Conservation (phyloP, 1,140 invertebrate species). For the Rhynchophorus ferrugineus region DNA sequence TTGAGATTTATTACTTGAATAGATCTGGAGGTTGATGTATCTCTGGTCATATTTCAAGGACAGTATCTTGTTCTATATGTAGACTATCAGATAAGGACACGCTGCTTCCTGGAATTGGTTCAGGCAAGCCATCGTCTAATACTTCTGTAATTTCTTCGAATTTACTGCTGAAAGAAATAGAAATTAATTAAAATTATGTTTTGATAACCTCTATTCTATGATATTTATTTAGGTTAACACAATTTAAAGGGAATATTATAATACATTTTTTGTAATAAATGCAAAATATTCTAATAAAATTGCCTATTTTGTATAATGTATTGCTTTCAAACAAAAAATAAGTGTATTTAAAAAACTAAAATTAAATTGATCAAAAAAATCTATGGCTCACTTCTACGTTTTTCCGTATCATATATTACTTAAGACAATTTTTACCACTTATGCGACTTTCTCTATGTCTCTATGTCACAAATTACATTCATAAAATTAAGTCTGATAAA, state of each 20-base stretch:
- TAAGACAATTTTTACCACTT: too few species aligned
- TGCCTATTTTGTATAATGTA: too few species aligned
- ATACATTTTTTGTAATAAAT: too few species aligned
- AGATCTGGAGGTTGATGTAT: conserved; percentile 32
- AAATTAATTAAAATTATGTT: too few species aligned
- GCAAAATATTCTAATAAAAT: too few species aligned
- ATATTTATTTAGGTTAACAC: too few species aligned
- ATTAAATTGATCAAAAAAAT: background rate
- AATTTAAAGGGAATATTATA: too few species aligned
- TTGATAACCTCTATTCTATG: too few species aligned
- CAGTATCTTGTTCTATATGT: conserved; percentile 29
- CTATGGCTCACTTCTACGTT: background rate
- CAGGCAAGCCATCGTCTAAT: conserved; percentile 36
- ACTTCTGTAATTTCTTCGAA: conserved; percentile 40
- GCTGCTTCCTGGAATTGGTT: conserved; percentile 37
- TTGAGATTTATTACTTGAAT: conserved; percentile 14
- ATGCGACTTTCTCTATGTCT: too few species aligned
- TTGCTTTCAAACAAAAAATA: conserved; percentile 1
- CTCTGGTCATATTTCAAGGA: conserved; percentile 39
- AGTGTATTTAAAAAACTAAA: background rate
- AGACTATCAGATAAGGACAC: conserved; percentile 36
- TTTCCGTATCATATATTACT: background rate
- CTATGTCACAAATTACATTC: too few species aligned
- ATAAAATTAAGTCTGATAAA: too few species aligned
- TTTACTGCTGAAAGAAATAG: conserved; percentile 32